Base-by-base conservation (phyloP, 1,140 invertebrate genomes). In the Semibalanus balanoides region DNA sequence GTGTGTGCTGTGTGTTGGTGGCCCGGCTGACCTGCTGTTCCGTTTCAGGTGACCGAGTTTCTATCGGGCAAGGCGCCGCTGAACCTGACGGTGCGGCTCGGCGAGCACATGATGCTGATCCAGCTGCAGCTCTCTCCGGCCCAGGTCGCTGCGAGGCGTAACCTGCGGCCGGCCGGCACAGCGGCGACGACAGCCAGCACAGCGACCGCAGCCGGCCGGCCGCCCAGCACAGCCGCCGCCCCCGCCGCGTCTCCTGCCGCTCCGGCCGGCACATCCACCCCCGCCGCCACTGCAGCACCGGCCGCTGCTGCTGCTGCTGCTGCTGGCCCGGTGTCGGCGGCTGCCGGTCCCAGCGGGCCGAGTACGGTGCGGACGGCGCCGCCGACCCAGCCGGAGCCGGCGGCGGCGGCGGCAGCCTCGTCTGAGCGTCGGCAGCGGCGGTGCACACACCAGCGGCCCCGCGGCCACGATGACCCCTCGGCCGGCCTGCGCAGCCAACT, bases 61-160 rank as follows among this genome's bases (percentile, higher is more conserved):
- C 86, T 97, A 22, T 94, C 92, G 82, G 94, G 95, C 70, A 94
- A 95, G 84, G 93, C 93, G 31, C 95, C 95, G 27, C 85, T 97
- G 31, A 96, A 96, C 84, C 86, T 97, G 74, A 96, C 93, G 70
- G 96, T 97, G 93, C 88, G 94, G 77, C 86, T 97, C 25, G 94
- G 94, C 30, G 94, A 97, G 83, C 94, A 97, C 85, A 95, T 97
- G 92, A 96, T 97, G 94, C 87, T 97, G 76, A 96, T 97, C 76
- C 94, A 97, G 83, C 85, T 97, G 69, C 94, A 97, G 83, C 85
- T 97, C 75, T 95, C 93, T 73, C 95, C 93, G 25, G 89, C 94
- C 3, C 87, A 87, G 25, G 86, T 83, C n/a, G 78, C 51, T 22
- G 75, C 77, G 25, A 70, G 74, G 28, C 74, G 78, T 29, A 80